Percentiles rank a stretch among this genome's conserved stretches.
These are phyloP conservation scores for Macroramphosus scolopax DNA, from an alignment of 2,797 vertebrate genomes.

Conservation along the genomic window DNA sequence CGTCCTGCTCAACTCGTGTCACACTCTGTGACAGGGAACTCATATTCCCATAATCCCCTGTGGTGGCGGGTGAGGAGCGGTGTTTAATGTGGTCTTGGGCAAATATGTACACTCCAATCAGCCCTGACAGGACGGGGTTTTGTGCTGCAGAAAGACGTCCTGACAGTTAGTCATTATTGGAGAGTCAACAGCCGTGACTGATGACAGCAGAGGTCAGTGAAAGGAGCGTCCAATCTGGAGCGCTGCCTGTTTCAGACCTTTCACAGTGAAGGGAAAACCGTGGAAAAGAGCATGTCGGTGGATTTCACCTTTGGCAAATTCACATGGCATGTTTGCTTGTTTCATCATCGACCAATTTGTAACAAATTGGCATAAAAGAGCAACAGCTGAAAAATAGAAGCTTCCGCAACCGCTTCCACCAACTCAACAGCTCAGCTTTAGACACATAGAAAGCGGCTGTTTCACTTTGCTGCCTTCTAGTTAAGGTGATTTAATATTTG, in stretches of 20 bases:
- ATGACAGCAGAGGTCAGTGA: conserved; percentile 74
- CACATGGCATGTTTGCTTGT: conserved; percentile 58
- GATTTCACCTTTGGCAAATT: conserved; percentile 66
- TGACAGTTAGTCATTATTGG: conserved; percentile 71
- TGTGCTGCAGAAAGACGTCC: conserved; percentile 51
- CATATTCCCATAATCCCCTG: conserved; percentile 76
- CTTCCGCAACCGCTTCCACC: conserved; percentile 18
- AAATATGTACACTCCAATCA: conserved; percentile 78
- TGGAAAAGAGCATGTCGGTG: conserved; percentile 71
- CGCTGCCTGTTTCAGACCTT: conserved; percentile 64
- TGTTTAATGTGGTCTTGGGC: conserved; percentile 62
- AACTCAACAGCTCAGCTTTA: no score
- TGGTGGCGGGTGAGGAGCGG: conserved; percentile 30
- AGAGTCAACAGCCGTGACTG: conserved; percentile 77
- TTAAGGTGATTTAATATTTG: no score
- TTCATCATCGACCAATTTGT: conserved; percentile 71
- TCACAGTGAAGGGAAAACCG: conserved; percentile 54
- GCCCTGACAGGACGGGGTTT: conserved; percentile 65
- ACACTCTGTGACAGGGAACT: conserved; percentile 56
- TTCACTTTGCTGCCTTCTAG: no score
- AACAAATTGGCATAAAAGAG: conserved; percentile 55
- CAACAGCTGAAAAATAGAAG: conserved; percentile 40
- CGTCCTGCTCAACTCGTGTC: conserved; percentile 34
- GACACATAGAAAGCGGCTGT: no score
- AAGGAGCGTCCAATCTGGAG: conserved; percentile 68